Evolutionary conservation across 2,888 invertebrate species (phyloP).

Genomic region (Polietes domitor): DNA sequence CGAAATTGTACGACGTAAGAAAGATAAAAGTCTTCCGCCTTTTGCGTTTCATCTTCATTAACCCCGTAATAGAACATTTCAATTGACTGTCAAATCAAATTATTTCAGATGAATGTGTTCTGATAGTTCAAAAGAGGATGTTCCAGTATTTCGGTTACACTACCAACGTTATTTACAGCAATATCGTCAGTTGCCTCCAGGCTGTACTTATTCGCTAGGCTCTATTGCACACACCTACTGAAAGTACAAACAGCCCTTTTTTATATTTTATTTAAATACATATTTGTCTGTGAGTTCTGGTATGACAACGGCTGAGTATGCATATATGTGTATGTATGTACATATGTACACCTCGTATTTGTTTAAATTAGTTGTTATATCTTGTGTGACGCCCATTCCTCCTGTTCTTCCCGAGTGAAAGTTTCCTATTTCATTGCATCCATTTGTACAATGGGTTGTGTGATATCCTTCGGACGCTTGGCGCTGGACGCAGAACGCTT

Average conservation of each 20-base stretch:
- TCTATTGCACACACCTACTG: too few species aligned
- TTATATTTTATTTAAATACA: slow-evolving; percentile 59
- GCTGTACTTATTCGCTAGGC: too few species aligned
- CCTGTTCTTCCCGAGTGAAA: slow-evolving; percentile 53
- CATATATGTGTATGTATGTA: background rate
- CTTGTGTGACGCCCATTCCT: background rate
- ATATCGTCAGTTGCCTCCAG: too few species aligned
- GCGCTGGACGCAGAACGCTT: background rate
- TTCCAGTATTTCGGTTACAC: too few species aligned
- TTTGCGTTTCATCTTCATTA: too few species aligned
- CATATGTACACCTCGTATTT: slow-evolving; percentile 47
- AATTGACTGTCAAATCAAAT: too few species aligned
- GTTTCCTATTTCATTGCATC: slow-evolving; percentile 52
- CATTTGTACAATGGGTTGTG: background rate
- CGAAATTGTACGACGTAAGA: too few species aligned
- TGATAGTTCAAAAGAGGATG: too few species aligned
- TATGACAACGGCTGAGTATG: background rate
- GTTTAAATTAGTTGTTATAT: slow-evolving; percentile 60
- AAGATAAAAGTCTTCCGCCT: too few species aligned
- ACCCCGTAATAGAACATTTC: too few species aligned
- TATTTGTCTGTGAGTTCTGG: slow-evolving; percentile 5
- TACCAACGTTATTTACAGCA: too few species aligned
- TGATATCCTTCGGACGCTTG: background rate
- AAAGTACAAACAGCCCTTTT: slow-evolving; percentile 10
- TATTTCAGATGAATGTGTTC: too few species aligned